These are phyloP conservation scores for Homarus americanus DNA, from an alignment of 1,140 invertebrate genomes.

Conservation along the genomic window DNA sequence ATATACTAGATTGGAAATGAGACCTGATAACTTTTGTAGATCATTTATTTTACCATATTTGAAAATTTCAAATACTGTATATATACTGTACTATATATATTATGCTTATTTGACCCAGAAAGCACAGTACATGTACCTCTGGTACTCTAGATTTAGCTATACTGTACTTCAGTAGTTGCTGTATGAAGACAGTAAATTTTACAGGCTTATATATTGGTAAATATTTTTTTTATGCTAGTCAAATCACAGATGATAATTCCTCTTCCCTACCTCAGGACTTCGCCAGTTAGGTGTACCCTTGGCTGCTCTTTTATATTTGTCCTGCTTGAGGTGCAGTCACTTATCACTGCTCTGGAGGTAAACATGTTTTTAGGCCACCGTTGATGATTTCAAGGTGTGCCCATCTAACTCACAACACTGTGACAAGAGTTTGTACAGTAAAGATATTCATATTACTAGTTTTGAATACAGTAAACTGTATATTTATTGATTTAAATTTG, in stretches of 20 bases:
- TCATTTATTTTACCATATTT: not conserved
- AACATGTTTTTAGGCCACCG: not conserved
- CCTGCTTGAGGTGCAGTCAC: conserved; percentile 38
- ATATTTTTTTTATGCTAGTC: not conserved
- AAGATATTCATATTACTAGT: not conserved
- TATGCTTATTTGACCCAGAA: conserved; percentile 9
- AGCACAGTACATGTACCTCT: not conserved
- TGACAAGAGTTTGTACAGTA: conserved; percentile 23
- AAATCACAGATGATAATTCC: conserved; percentile 14
- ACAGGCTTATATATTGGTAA: not conserved
- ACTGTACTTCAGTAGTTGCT: not conserved
- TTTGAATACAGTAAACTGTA: not conserved
- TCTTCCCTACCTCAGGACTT: conserved; percentile 56
- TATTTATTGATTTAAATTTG: not conserved
- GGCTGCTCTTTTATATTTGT: conserved; percentile 55
- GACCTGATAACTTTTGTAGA: conserved; percentile 32
- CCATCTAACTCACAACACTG: not conserved
- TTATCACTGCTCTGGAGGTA: conserved; percentile 52
- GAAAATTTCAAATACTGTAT: not conserved
- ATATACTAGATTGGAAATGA: conserved; percentile 25
- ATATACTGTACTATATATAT: not conserved
- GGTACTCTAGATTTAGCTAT: not conserved
- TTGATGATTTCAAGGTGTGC: conserved; percentile 13
- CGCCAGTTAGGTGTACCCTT: conserved; percentile 53
- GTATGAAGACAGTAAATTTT: not conserved